phyloP scores from a whole-genome alignment of 2,797 vertebrate species.

The Spheniscus humboldti region DNA sequence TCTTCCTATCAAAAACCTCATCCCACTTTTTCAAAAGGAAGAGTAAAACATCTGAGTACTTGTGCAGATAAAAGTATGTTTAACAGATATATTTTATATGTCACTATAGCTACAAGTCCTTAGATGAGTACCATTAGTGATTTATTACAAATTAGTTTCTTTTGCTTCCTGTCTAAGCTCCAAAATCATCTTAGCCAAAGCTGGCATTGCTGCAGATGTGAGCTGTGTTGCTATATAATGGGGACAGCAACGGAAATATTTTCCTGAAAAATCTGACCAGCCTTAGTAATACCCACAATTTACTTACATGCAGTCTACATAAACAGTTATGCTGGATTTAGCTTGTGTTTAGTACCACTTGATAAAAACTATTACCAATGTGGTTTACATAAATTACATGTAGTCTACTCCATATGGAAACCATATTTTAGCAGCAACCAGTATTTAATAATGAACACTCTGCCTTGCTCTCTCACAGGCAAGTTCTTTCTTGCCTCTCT shows the following conservation, averaged over 20 bases:
- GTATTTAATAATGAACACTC: slow-evolving; percentile 50
- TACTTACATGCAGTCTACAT: slow-evolving; percentile 29
- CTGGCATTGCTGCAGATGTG: neutral
- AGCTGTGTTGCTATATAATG: neutral
- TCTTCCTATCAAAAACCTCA: neutral
- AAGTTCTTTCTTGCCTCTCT: neutral
- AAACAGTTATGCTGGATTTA: slow-evolving; percentile 37
- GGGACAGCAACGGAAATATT: neutral
- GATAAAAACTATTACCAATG: slow-evolving; percentile 62
- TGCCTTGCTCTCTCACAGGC: neutral
- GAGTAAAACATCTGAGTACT: neutral
- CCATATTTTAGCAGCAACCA: slow-evolving; percentile 59
- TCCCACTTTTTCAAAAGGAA: neutral
- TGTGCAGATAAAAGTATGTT: neutral
- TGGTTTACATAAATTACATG: slow-evolving; percentile 67
- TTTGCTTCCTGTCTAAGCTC: neutral
- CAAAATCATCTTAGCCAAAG: neutral
- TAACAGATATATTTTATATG: neutral
- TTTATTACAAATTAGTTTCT: neutral
- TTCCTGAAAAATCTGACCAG: slow-evolving; percentile 17
- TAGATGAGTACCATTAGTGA: neutral
- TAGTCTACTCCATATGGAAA: slow-evolving; percentile 62
- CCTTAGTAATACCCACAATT: slow-evolving; percentile 32
- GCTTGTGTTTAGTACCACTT: slow-evolving; percentile 52
- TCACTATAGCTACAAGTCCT: neutral